Percentiles rank a stretch among this genome's conserved stretches.
Conservation (phyloP, 2,113 vertebrate genomes). For the Hiodon tergisus region DNA sequence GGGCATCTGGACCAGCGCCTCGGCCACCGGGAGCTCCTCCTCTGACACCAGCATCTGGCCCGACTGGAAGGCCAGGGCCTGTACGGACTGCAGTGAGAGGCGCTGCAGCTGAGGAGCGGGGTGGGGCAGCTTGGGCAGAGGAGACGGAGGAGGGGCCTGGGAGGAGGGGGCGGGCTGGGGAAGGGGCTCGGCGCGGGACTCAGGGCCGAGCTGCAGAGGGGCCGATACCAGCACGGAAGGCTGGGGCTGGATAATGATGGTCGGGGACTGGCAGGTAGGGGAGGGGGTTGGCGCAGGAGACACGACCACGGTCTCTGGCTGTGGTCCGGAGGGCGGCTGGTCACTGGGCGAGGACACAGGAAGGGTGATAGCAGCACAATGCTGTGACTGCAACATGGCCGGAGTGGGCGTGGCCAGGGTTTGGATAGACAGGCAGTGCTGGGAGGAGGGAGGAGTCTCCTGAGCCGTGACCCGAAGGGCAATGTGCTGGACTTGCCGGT, state of each 20-base stretch:
- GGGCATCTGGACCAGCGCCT: conserved; percentile 82
- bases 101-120: conserved; percentile 70
- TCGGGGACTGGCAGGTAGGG: conserved; percentile 66
- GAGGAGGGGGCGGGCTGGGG: conserved; percentile 43
- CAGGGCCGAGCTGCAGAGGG: conserved; percentile 59
- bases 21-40: conserved; percentile 77
- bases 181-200: conserved; percentile 61
- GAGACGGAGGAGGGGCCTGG: conserved; percentile 43
- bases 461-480: conserved; percentile 69
- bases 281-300: conserved; percentile 69
- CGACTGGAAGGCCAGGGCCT: conserved; percentile 74
- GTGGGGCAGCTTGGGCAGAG: conserved; percentile 67
- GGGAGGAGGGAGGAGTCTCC: conserved; percentile 64
- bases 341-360: conserved; percentile 54
- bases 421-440: conserved; percentile 68
- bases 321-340: conserved; percentile 49
- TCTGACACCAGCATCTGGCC: conserved; percentile 76
- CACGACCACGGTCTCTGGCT: conserved; percentile 67
- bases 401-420: conserved; percentile 60
- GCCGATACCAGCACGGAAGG: conserved; percentile 70
- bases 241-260: conserved; percentile 72
- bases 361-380: conserved; percentile 57
- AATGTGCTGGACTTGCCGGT: conserved; percentile 76
- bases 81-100: conserved; percentile 75
- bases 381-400: conserved; percentile 59